Evolutionary conservation across 2,113 vertebrate species (phyloP), one percentile per base, ranked within the genome.

Genomic region (Ranitomeya variabilis): DNA sequence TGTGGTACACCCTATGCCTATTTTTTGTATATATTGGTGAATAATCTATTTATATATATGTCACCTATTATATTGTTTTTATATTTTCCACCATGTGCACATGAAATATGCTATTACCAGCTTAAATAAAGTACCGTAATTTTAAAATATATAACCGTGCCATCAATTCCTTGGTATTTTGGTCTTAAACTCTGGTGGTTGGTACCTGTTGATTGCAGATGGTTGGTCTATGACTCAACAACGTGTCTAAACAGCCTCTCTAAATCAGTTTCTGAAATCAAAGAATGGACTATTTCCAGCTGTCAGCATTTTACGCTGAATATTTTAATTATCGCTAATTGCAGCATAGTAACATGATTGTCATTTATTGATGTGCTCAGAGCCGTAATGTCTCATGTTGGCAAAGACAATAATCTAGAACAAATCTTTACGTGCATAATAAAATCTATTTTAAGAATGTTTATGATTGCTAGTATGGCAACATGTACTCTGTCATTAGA

Each of bases 181-280:
- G n/a, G n/a, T n/a, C n/a, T n/a, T n/a, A n/a, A n/a, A n/a, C n/a
- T n/a, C n/a, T n/a, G n/a, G n/a, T n/a, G n/a, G n/a, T n/a, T n/a
- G n/a, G n/a, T n/a, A n/a, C n/a, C n/a, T n/a, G n/a, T n/a, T n/a
- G n/a, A n/a, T 37, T 23, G 5, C 37, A 45, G 37, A 51, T 67
- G 80, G 37, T 18, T 60, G 12, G 60, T 64, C 80, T 16, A 66
- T 83, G 81, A 83, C 26, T 83, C 59, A 83, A 83, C 81, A 83
- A 69, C 64, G 26, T 52, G 81, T 51, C 60, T 66, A 62, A 83
- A 83, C 19, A 51, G n/a, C 54, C 62, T 67, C 52, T 15, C 31
- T 51, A n/a, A 8, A 54, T 12, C 19, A 26, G n/a, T 83, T 16
- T 14, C 11, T 52, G 6, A 83, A 23, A 37, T 6, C 12, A 23